Base-by-base conservation (phyloP, 2,888 invertebrate genomes). In the Uloborus plumipes region DNA sequence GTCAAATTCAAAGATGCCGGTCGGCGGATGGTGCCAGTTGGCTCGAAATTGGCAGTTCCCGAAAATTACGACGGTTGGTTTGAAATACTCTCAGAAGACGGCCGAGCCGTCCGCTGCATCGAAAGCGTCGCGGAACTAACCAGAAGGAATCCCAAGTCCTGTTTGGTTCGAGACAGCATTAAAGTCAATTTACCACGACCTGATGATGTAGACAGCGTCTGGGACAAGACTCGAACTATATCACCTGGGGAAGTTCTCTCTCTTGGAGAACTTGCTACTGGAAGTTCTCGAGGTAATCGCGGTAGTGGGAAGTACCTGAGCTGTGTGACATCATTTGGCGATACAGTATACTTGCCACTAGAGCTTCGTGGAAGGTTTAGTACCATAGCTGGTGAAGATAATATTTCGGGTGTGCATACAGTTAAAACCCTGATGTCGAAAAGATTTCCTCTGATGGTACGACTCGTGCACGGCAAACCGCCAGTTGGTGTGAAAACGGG, bases 401-500 rank as follows among this genome's bases (percentile, higher is more conserved):
- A 96, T 90, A 96, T 98, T 85, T 95, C 96, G 88, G 97, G 97
- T 18, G 97, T 97, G 26, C 97, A 98, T 89, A 95, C 95, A 85
- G 95, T 96, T n/a, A 93, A 94, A 88, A 96, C 95, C 87, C 91
- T 98, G 85, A 90, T 98, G 79, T 93, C 94, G 86, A 98, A 97
- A 89, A 92, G 97, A 86, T 92, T 98, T 90, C 98, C 98, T 39
- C 91, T 98, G 85, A 96, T 96, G 85, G 97, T 97, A 18, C 92
- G 97, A 87, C 91, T 97, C 87, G 96, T 97, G 4, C 95, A 96
- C 88, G 97, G 97, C 39, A 94, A 94, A 69, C 93, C 95, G 53
- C 97, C 97, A 0, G 91, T 94, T 88, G 87, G 86, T 11, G 87
- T 88, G 26, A 86, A 86, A 80, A 65, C 80, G 1, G 76, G 75